Evolutionary conservation across 37 sponge, comb jelly and placozoan species (phyloP).

Genomic region (Tethya wilhelma): DNA sequence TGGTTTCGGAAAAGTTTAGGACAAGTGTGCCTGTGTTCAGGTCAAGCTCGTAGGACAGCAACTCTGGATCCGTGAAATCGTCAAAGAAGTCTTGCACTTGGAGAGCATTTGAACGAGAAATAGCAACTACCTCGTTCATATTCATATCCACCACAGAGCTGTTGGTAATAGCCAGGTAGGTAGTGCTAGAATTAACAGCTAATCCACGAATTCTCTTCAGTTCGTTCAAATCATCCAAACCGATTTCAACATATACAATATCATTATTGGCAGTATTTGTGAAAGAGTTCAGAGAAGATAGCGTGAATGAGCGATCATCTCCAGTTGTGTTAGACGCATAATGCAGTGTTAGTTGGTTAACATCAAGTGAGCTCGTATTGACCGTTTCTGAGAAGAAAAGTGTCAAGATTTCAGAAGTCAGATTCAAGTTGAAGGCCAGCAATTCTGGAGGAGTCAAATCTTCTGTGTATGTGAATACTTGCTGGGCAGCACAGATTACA

Average conservation of each 20-base stretch:
- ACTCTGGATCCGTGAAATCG: slow-evolving; percentile 64
- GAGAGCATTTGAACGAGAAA: slow-evolving; percentile 23
- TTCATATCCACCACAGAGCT: slow-evolving; percentile 82
- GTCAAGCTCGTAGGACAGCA: slow-evolving; percentile 56
- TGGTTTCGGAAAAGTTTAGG: slow-evolving; percentile 80
- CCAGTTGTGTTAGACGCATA: slow-evolving; percentile 15
- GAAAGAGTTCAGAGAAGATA: slow-evolving; percentile 36
- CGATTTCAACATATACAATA: slow-evolving; percentile 59
- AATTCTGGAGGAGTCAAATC: slow-evolving; percentile 72
- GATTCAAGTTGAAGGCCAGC: slow-evolving; percentile 52
- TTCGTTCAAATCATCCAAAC: slow-evolving; percentile 75
- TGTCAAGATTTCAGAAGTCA: slow-evolving; percentile 66
- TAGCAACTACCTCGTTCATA: slow-evolving; percentile 57
- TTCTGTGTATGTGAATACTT: slow-evolving; percentile 55
- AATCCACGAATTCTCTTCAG: slow-evolving; percentile 84
- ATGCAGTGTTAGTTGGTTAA: slow-evolving; percentile 62
- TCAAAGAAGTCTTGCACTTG: slow-evolving; percentile 41
- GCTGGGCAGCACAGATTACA: slow-evolving; percentile 20
- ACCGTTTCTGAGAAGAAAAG: slow-evolving; percentile 87
- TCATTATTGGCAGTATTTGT: slow-evolving; percentile 67
- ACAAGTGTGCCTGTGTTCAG: slow-evolving; percentile 62
- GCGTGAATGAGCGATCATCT: slow-evolving; percentile 8
- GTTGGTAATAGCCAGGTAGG: slow-evolving; percentile 63
- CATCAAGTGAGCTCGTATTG: slow-evolving; percentile 69
- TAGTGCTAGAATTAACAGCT: slow-evolving; percentile 44